Conservation (phyloP, 2,797 vertebrate species). For the Halcyon chelicuti region DNA sequence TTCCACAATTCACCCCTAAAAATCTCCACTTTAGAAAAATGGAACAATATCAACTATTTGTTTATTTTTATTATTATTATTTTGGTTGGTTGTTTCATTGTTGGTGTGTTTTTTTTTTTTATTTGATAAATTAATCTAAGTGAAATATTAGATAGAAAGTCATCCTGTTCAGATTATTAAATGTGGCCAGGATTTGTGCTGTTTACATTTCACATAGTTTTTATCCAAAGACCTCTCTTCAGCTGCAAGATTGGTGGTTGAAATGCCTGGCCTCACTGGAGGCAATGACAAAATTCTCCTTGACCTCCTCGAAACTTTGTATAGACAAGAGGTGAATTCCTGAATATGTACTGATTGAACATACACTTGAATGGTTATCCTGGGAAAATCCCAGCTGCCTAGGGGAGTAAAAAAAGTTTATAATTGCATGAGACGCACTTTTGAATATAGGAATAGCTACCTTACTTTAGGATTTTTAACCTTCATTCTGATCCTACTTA, state of each 20-base stretch:
- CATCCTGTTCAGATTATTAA: neutral
- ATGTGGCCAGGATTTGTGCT: neutral
- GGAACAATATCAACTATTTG: neutral
- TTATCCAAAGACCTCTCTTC: conserved; percentile 32
- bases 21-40: neutral
- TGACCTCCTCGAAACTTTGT: conserved; percentile 70
- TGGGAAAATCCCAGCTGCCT: conserved; percentile 71
- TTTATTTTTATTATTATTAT: too few relatives aligned
- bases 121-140: neutral
- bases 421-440: conserved; percentile 62
- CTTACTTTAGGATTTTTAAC: conserved; percentile 52
- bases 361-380: conserved; percentile 68
- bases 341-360: conserved; percentile 70
- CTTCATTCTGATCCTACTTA: conserved; percentile 23
- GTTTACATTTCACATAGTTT: conserved; percentile 39
- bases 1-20: neutral
- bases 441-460: conserved; percentile 42
- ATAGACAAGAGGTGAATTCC: conserved; percentile 73
- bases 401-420: conserved; percentile 57
- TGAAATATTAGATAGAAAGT: neutral
- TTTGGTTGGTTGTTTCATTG: neutral
- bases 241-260: conserved; percentile 29
- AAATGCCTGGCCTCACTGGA: conserved; percentile 59
- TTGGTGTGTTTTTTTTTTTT: neutral
- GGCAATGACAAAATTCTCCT: conserved; percentile 67